Base-by-base conservation (phyloP, 2,888 invertebrate species). In the Rhyacophila evoluta region DNA sequence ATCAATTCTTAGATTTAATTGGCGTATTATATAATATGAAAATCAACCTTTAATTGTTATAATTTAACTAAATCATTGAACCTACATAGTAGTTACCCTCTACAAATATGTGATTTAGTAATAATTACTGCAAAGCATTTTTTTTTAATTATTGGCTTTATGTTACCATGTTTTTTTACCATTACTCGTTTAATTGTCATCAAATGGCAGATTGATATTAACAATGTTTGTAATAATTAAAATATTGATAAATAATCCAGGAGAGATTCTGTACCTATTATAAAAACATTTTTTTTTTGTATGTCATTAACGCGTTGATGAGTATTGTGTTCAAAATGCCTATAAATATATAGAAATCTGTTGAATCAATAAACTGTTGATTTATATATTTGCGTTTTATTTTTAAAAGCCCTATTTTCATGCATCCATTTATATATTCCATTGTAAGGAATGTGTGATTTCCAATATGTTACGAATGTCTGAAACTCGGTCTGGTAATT, bases 101-200 rank as follows among this genome's bases (percentile, higher is more conserved):
- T 33, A 33, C 29, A 33, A 10, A 27, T 19, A 73, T 77, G 77
- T 77, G 77, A 77, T 77, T 73, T 77, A 77, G 77, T 77, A 75
- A 38, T 77, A 77, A 33, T 77, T 73, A 77, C 73, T 77, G 68
- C 72, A 25, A 55, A 55, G 25, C 55, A 55, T 55, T 55, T 55
- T 55, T 55, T 12, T 10, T 25, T 12, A 55, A 8, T 55, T 8
- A 19, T 55, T 0, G 19, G 25, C 8, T 25, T 55, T 4, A 33
- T 55, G 55, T 55, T 55, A 55, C 55, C 55, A 55, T 55, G 15
- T 25, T 55, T 5, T 55, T 8, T 55, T 55, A 55, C 19, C 10
- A 1, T 0, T 25, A 4, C 15, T 1, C 19, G 19, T 55, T 55
- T 55, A 25, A 19, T 19, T 12, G 25, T 33, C 29, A 33, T 33